A percentile compares a stretch with the other conserved stretches of the same genome.
These are phyloP conservation scores for Poicephalus meyeri DNA, from an alignment of 2,113 vertebrate genomes.

Conservation along the genomic window DNA sequence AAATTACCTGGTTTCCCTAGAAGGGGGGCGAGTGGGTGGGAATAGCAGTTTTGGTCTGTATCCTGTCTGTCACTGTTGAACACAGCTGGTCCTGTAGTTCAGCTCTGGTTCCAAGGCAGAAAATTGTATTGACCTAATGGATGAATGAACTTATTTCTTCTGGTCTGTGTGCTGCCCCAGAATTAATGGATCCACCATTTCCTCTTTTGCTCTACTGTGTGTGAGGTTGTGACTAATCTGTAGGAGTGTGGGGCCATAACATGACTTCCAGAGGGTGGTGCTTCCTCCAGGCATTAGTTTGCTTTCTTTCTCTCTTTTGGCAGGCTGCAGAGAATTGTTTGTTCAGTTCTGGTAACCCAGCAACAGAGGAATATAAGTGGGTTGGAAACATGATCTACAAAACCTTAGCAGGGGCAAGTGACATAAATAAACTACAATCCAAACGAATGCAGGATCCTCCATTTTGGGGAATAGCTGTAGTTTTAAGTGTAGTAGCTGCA, in stretches of 20 bases:
- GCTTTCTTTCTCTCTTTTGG: slow-evolving; percentile 55
- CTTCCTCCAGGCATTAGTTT: slow-evolving; percentile 73
- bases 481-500: neutral
- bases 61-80: no score
- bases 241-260: slow-evolving; percentile 22
- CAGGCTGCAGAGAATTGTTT: slow-evolving; percentile 57
- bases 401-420: slow-evolving; percentile 5
- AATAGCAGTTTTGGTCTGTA: neutral
- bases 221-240: slow-evolving; percentile 45
- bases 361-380: slow-evolving; percentile 50
- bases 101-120: no score
- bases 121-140: no score
- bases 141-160: neutral
- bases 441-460: neutral
- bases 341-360: slow-evolving; percentile 60
- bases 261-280: slow-evolving; percentile 69
- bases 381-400: slow-evolving; percentile 57
- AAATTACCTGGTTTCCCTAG: neutral
- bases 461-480: neutral
- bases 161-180: neutral
- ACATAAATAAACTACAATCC: slow-evolving; percentile 19
- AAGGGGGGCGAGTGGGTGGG: neutral
- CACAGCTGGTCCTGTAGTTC: no score
- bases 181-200: slow-evolving; percentile 41
- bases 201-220: slow-evolving; percentile 2